A percentile compares a stretch with the other conserved stretches of the same genome.
Conservation (phyloP, 2,113 vertebrate species). For the Zosterops hypoxanthus region DNA sequence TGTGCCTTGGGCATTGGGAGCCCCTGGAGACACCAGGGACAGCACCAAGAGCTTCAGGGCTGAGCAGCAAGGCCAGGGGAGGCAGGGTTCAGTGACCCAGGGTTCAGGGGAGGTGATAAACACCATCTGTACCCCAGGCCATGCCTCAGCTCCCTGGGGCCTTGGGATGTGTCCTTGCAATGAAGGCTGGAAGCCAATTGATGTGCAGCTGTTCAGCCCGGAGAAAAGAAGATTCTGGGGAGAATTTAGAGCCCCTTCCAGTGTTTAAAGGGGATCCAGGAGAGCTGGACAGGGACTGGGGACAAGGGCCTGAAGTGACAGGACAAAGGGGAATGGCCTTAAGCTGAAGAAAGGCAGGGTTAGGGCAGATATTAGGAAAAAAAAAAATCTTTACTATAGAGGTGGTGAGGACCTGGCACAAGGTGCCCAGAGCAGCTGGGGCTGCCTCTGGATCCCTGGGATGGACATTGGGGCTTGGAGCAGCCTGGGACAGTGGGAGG, state of each 20-base stretch:
- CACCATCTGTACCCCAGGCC: not conserved
- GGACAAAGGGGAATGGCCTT: not conserved
- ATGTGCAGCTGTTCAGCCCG: not conserved
- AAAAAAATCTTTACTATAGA: not conserved
- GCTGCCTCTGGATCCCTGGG: not conserved
- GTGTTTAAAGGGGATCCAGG: not conserved
- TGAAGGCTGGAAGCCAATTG: not conserved
- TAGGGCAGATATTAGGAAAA: not conserved
- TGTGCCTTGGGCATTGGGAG: accelerated
- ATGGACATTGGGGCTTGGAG: not conserved
- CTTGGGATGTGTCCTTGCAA: accelerated
- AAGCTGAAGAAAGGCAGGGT: not conserved
- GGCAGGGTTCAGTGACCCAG: not conserved
- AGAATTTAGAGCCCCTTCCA: not conserved
- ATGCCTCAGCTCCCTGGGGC: accelerated
- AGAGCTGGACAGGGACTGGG: not conserved
- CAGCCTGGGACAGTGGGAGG: not conserved
- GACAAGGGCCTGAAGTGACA: not conserved
- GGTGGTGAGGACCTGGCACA: not conserved
- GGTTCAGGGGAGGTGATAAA: not conserved
- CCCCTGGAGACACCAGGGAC: not conserved
- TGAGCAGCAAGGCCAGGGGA: not conserved
- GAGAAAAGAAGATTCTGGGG: not conserved
- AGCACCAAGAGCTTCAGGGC: not conserved
- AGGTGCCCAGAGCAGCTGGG: not conserved